phyloP scores from a whole-genome alignment of 2,888 invertebrate species.

The Lutraria lutraria region DNA sequence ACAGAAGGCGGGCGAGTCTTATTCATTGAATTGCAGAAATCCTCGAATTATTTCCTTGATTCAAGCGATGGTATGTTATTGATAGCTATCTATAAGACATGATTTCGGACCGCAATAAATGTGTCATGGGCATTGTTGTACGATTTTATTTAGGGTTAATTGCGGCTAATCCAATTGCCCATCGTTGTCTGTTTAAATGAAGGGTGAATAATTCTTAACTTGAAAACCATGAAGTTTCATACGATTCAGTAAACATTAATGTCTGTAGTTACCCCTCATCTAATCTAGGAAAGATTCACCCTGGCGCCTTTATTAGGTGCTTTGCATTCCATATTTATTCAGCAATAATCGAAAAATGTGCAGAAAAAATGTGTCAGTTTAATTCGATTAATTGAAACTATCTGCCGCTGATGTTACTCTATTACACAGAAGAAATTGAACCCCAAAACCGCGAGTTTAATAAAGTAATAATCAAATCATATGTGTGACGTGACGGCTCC shows the following conservation, averaged over 20 bases:
- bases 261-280: background rate
- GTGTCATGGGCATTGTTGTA: constrained; percentile 43
- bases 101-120: constrained; percentile 38
- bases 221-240: constrained; percentile 27
- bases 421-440: background rate
- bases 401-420: background rate
- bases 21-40: constrained; percentile 2
- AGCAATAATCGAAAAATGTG: background rate
- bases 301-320: background rate
- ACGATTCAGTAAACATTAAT: constrained; percentile 16
- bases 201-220: constrained; percentile 31
- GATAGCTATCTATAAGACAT: constrained; percentile 20
- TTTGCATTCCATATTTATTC: background rate
- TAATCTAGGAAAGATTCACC: background rate
- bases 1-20: constrained; percentile 8
- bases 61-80: background rate
- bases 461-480: background rate
- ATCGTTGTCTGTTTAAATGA: constrained; percentile 28
- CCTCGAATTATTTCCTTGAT: background rate
- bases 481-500: background rate
- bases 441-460: background rate
- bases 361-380: background rate
- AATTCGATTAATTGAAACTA: background rate
- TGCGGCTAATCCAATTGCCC: constrained; percentile 45
- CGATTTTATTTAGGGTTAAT: constrained; percentile 44